Conservation (phyloP, 2,113 vertebrate genomes). For the Tiliqua scincoides region DNA sequence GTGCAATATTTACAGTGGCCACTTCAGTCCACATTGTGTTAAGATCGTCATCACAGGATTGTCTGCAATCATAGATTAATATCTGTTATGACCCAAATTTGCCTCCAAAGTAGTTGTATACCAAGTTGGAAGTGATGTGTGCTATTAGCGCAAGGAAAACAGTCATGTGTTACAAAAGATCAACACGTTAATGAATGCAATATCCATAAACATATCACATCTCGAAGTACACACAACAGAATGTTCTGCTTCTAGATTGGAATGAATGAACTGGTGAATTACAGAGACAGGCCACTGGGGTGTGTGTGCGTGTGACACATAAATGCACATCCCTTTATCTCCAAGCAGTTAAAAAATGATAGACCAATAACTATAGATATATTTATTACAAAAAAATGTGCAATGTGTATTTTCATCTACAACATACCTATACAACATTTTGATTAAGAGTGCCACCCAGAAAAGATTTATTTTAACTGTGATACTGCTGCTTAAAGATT, state of each 20-base stretch:
- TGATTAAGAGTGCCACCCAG: constrained; percentile 13
- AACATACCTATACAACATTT: constrained; percentile 19
- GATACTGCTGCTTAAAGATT: constrained; percentile 51
- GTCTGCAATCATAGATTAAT: background rate
- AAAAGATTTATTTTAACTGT: constrained; percentile 32
- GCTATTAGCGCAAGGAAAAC: background rate
- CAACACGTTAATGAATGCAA: background rate
- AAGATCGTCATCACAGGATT: background rate
- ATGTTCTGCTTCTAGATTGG: background rate
- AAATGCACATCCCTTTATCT: background rate
- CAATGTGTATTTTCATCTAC: background rate
- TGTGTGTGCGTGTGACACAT: background rate
- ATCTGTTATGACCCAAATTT: background rate
- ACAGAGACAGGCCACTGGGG: background rate
- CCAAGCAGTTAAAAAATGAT: background rate
- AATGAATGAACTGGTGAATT: background rate
- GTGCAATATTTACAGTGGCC: background rate
- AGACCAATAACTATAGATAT: background rate
- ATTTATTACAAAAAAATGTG: background rate
- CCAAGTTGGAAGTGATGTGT: background rate
- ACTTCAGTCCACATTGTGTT: background rate
- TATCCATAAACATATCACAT: background rate
- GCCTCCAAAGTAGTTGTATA: background rate
- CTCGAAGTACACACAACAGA: background rate
- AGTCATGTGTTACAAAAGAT: background rate